Conservation (phyloP, 2,797 vertebrate species). For the Paramormyrops hopkinsi region DNA sequence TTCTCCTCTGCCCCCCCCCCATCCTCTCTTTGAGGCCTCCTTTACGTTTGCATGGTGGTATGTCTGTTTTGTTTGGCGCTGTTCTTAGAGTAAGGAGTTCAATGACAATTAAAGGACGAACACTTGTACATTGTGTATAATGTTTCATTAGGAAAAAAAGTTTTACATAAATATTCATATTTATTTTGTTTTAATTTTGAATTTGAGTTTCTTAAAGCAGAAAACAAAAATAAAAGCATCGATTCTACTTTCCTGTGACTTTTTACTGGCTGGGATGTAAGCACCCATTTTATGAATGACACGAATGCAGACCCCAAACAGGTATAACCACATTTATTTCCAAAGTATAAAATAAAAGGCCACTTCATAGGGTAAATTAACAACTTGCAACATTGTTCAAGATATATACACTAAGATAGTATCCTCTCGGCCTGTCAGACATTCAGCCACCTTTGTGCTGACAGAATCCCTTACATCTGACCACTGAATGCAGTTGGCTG, state of each 20-base stretch:
- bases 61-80: constrained; percentile 69
- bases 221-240: constrained; percentile 69
- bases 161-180: constrained; percentile 97
- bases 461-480: constrained; percentile 61
- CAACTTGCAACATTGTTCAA: constrained; percentile 48
- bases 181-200: constrained; percentile 95
- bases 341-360: constrained; percentile 82
- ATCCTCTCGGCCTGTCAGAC: constrained; percentile 55
- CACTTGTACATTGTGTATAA: constrained; percentile 98
- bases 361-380: constrained; percentile 72
- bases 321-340: constrained; percentile 79
- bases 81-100: constrained; percentile 68
- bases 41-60: constrained; percentile 81
- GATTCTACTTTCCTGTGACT: constrained; percentile 30
- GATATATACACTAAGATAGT: constrained; percentile 61
- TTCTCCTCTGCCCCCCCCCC: constrained; percentile 44
- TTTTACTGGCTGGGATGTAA: background rate
- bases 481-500: constrained; percentile 66
- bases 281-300: background rate
- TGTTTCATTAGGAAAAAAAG: constrained; percentile 84
- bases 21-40: constrained; percentile 50
- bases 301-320: constrained; percentile 59
- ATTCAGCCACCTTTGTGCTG: constrained; percentile 58
- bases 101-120: constrained; percentile 49
- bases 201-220: constrained; percentile 78